Percentiles rank a stretch among this genome's conserved stretches.
Conservation (phyloP, 1,140 invertebrate species). For the Scaptomyza pallida region DNA sequence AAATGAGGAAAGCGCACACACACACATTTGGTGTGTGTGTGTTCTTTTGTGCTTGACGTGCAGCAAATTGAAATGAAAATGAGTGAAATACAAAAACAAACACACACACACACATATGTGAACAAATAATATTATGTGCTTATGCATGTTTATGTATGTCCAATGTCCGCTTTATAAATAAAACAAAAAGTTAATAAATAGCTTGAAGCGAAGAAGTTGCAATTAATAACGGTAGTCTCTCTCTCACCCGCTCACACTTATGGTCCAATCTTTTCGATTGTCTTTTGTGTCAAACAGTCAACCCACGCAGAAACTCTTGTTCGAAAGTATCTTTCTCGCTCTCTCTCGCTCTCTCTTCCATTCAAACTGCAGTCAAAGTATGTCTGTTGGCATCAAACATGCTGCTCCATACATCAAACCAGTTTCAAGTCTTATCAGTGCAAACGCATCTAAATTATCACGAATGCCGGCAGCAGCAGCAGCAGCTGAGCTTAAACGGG, state of each 20-base stretch:
- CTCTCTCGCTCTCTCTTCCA: conserved; percentile 12
- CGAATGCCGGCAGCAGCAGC: conserved; percentile 64
- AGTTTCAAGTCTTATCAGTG: conserved; percentile 74
- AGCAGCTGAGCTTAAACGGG: conserved; percentile 1
- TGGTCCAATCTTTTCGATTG: not conserved
- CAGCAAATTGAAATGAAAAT: conserved; percentile 62
- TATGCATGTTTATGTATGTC: conserved; percentile 7
- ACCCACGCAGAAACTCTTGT: conserved; percentile 16
- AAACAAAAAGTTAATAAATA: conserved; percentile 75
- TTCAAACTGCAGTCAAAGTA: conserved; percentile 49
- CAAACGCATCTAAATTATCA: conserved; percentile 74
- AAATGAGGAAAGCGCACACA: conserved; percentile 45
- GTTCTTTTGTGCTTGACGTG: conserved; percentile 50
- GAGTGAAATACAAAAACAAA: conserved; percentile 50
- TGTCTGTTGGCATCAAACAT: conserved; percentile 58
- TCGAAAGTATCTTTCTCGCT: not conserved
- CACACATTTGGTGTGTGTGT: conserved; percentile 36
- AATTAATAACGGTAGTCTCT: conserved; percentile 71
- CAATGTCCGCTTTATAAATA: conserved; percentile 58
- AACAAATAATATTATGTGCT: conserved; percentile 32
- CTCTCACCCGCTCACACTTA: conserved; percentile 9
- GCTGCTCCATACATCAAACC: conserved; percentile 67
- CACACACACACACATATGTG: conserved; percentile 6
- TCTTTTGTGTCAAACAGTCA: not conserved
- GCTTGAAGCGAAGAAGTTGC: conserved; percentile 69